Conservation (phyloP, 2,113 vertebrate genomes). For the Cinclus mexicanus region DNA sequence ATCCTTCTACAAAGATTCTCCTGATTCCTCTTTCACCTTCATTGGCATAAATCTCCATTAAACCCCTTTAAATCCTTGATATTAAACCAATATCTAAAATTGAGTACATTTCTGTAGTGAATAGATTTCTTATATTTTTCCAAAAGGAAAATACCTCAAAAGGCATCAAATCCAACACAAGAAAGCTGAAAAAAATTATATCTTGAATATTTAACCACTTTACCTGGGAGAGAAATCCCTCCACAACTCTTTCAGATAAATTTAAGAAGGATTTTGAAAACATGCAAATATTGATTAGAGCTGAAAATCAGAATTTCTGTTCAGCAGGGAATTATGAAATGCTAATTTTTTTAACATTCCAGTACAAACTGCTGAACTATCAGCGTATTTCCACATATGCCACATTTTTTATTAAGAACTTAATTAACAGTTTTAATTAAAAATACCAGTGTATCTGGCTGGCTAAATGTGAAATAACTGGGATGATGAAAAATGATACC, state of each 20-base stretch:
- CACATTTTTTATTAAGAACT: neutral
- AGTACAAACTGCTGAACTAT: neutral
- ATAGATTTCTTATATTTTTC: neutral
- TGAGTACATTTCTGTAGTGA: neutral
- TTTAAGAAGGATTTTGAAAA: neutral
- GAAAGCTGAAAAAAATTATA: neutral
- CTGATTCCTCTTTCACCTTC: neutral
- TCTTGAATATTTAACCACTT: neutral
- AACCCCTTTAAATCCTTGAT: neutral
- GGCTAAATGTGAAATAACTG: neutral
- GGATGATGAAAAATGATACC: neutral
- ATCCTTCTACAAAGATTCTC: neutral
- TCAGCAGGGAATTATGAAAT: neutral
- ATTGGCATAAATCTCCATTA: neutral
- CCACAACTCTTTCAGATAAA: neutral
- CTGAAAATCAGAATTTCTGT: neutral
- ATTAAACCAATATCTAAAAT: neutral
- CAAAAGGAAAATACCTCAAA: neutral
- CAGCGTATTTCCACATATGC: neutral
- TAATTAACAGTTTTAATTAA: conserved; percentile 21
- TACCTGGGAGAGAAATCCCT: neutral
- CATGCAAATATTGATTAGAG: neutral
- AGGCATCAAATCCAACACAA: neutral
- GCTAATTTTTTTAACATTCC: neutral
- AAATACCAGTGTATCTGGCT: neutral